Conservation (phyloP, 2,888 invertebrate species). For the Anodontia alba region DNA sequence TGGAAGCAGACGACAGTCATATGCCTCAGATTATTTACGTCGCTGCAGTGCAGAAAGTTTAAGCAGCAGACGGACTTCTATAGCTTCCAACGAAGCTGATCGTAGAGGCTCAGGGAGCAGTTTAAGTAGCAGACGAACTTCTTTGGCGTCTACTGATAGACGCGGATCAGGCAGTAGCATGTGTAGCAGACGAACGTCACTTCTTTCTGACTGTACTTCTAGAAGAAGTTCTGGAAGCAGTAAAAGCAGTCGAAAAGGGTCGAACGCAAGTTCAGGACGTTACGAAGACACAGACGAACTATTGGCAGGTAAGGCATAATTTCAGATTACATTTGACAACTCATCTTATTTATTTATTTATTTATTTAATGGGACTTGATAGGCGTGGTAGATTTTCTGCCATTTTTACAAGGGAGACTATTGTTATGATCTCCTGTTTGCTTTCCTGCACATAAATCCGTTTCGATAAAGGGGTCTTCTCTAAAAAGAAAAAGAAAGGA, state of each 20-base stretch:
- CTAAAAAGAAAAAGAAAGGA: too few relatives aligned
- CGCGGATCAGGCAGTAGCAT: slow-evolving; percentile 78
- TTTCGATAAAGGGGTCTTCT: too few relatives aligned
- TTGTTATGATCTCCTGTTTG: too few relatives aligned
- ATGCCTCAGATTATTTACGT: slow-evolving; percentile 74
- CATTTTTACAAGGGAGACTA: too few relatives aligned
- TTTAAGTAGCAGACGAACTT: slow-evolving; percentile 77
- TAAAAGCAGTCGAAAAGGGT: slow-evolving; percentile 77
- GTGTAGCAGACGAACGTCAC: slow-evolving; percentile 77
- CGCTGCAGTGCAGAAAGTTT: slow-evolving; percentile 69
- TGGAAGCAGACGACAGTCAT: slow-evolving; percentile 78
- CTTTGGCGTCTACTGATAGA: slow-evolving; percentile 77
- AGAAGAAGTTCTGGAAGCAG: slow-evolving; percentile 76
- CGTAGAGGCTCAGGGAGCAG: slow-evolving; percentile 78
- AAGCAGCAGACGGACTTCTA: slow-evolving; percentile 73
- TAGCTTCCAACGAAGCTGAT: slow-evolving; percentile 68
- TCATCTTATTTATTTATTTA: too few relatives aligned
- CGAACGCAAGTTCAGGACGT: slow-evolving; percentile 74
- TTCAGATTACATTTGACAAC: too few relatives aligned
- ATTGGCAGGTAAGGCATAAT: slow-evolving; percentile 72
- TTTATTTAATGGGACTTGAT: too few relatives aligned
- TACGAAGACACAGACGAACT: slow-evolving; percentile 79
- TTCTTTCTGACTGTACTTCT: slow-evolving; percentile 78
- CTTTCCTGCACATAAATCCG: too few relatives aligned
- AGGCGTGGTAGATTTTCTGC: too few relatives aligned